Base-by-base conservation (phyloP, 2,888 invertebrate genomes). In the Trilocha varians region DNA sequence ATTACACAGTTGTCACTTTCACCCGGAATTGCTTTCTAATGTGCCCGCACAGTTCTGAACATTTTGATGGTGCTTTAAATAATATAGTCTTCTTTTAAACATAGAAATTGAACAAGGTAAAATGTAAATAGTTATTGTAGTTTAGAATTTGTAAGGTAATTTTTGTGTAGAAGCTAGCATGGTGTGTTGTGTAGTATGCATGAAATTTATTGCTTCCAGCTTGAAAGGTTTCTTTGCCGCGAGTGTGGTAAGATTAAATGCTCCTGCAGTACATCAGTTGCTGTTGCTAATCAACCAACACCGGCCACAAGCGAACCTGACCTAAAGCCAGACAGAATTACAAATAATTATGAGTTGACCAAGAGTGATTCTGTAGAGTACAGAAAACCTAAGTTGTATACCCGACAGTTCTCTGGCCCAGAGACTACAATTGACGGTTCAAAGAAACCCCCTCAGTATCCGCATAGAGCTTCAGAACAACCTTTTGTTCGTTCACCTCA, bases 221-320 rank as follows among this genome's bases (percentile, higher is more conserved):
- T 90, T 88, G 89, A 90, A 88, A 90, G 89, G 80, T 90, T 89
- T 89, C 88, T 90, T 87, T 90, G 90, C 88, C 88, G 88, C 78
- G 88, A 89, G 66, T 90, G 90, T 88, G 88, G 88, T 84, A 88
- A 87, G 76, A 86, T 90, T 77, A 90, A 89, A 79, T 90, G 90
- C 75, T 78, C 85, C 75, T 90, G 90, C 75, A 75, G 76, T 34
- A 65, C 51, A 41, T 52, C 53, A 39, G 45, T 68, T 32, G 50
- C 59, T 32, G 60, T 57, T 32, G 50, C 58, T 50, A 55, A 51
- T 45, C 57, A 48, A 5, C 55, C 60, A 33, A 45, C 59, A 44
- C 41, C 53, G 38, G 44, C 58, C 32, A 39, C 55, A 43, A 48
- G 51, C 44, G 58, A 55, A 46, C 42, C 45, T 47, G 44, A 41